These are phyloP conservation scores for Carettochelys insculpta DNA, from an alignment of 2,113 vertebrate species.

Conservation along the genomic window DNA sequence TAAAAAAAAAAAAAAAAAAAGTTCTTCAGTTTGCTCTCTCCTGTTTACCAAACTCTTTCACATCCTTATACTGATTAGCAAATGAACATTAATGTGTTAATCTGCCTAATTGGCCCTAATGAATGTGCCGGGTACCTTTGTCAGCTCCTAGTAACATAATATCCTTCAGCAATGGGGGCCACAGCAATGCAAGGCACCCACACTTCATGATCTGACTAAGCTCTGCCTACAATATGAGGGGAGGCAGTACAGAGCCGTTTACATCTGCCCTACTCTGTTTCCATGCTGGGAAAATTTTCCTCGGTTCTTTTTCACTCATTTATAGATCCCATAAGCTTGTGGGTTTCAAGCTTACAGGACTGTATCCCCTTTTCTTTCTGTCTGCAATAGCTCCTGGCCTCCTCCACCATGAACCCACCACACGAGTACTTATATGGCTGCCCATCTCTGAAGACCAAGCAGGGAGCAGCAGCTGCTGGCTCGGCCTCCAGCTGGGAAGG, in stretches of 20 bases:
- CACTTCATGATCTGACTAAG: background rate
- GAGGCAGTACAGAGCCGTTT: background rate
- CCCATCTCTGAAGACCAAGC: background rate
- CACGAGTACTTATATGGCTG: background rate
- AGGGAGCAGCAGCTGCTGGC: background rate
- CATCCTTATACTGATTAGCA: background rate
- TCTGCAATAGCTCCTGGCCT: background rate
- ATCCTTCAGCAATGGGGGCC: background rate
- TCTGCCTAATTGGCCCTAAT: background rate
- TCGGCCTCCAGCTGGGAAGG: background rate
- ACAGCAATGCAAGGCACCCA: background rate
- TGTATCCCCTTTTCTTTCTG: background rate
- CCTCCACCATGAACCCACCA: fast-evolving
- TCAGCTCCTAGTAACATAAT: background rate
- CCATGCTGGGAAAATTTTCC: background rate
- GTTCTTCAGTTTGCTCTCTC: background rate
- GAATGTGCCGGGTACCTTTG: background rate
- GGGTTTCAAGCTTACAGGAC: background rate
- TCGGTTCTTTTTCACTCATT: background rate
- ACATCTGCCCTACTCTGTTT: background rate
- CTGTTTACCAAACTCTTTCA: background rate
- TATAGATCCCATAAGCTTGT: background rate
- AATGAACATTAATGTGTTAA: background rate
- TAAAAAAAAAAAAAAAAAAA: background rate
- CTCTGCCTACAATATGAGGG: background rate